A percentile compares a stretch with the other conserved stretches of the same genome.
Evolutionary conservation across 2,797 vertebrate species (phyloP).

Genomic region (Steatocranus sp.): DNA sequence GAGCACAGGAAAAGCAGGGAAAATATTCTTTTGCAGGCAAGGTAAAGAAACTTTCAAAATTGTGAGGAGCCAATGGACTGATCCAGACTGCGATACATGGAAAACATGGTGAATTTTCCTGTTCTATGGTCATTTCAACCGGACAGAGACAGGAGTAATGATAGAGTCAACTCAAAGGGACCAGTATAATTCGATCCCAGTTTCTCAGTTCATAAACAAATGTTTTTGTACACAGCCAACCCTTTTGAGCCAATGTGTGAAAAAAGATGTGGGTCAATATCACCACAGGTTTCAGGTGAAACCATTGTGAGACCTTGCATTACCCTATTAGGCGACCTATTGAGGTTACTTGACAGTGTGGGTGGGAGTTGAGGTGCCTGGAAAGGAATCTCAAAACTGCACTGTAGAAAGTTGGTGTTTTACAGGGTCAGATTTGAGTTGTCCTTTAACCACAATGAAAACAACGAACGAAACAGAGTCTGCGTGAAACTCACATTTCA

Average conservation of each 20-base stretch:
- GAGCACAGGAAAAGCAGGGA: background rate
- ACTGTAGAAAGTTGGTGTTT: background rate
- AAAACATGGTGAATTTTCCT: background rate
- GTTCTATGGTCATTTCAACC: background rate
- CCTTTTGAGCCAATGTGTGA: rapidly evolving
- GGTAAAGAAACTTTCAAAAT: background rate
- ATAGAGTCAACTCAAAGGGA: background rate
- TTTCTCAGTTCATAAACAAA: rapidly evolving
- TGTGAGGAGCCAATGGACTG: background rate
- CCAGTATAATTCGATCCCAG: background rate
- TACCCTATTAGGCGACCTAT: background rate
- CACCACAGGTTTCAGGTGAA: background rate
- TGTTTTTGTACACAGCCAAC: background rate
- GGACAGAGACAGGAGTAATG: background rate
- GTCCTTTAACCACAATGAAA: background rate
- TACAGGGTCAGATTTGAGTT: background rate
- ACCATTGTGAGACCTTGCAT: background rate
- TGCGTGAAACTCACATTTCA: background rate
- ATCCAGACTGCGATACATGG: background rate
- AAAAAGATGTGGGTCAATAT: background rate
- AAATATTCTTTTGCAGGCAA: background rate
- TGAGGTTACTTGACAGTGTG: background rate
- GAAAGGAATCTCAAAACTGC: background rate
- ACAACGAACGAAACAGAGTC: background rate
- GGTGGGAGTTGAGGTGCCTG: background rate